Evolutionary conservation across 2,113 vertebrate genomes (phyloP).

Genomic region (Anas platyrhynchos): DNA sequence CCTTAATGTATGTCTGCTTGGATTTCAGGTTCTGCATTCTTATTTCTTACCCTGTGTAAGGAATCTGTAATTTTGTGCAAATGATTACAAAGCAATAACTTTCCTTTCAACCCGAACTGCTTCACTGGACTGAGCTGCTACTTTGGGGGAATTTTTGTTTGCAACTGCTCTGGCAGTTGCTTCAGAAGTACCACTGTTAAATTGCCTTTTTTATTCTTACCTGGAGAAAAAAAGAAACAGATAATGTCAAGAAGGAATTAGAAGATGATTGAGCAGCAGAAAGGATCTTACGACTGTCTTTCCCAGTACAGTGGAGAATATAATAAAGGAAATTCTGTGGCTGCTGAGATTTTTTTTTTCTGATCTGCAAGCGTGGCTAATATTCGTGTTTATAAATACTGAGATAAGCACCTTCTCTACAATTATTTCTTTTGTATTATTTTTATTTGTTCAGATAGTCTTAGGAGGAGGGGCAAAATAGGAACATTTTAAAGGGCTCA

Average conservation of each 20-base stretch:
- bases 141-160: neutral
- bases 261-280: neutral
- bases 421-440: neutral
- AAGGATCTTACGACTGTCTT: neutral
- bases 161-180: neutral
- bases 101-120: neutral
- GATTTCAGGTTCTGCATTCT: neutral
- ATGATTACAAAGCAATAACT: neutral
- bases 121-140: neutral
- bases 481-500: slow-evolving; percentile 23
- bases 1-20: neutral
- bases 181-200: neutral
- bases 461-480: neutral
- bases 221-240: neutral
- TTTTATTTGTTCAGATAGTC: neutral
- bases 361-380: neutral
- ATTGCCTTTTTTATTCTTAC: neutral
- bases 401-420: neutral
- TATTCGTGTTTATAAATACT: neutral
- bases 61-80: neutral
- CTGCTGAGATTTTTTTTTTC: neutral
- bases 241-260: neutral
- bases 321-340: neutral
- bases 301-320: neutral
- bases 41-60: neutral